These are phyloP conservation scores for Trichopria drosophilae DNA, from an alignment of 2,888 invertebrate species.

Conservation along the genomic window DNA sequence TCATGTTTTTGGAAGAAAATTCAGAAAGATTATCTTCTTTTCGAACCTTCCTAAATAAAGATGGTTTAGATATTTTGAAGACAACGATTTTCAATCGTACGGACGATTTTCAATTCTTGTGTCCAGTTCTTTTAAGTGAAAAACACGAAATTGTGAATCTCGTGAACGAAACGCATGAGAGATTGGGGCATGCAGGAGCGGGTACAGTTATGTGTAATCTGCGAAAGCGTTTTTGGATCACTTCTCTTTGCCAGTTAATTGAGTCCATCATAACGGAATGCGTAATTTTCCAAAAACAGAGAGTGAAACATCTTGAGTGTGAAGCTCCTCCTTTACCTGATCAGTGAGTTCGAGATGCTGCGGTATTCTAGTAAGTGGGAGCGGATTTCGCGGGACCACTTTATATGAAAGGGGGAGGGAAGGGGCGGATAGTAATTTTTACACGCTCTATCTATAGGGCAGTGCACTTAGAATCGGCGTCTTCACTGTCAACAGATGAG, in stretches of 20 bases:
- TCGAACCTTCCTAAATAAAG: too few relatives aligned
- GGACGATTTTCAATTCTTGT: too few relatives aligned
- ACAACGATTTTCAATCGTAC: slow-evolving; percentile 10
- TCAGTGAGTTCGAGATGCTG: slow-evolving; percentile 5
- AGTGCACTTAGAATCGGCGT: not conserved
- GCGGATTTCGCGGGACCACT: slow-evolving; percentile 46
- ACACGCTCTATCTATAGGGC: slow-evolving; percentile 50
- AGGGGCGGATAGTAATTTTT: slow-evolving; percentile 45
- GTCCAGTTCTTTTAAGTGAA: not conserved
- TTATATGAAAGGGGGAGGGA: slow-evolving; percentile 31
- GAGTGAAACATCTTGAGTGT: not conserved
- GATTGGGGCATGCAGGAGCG: too few relatives aligned
- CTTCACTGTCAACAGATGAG: slow-evolving; percentile 29
- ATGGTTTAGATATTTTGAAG: not conserved
- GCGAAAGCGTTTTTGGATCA: slow-evolving; percentile 27
- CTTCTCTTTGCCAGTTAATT: slow-evolving; percentile 22
- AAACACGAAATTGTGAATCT: not conserved
- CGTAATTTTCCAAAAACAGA: slow-evolving; percentile 5
- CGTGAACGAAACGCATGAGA: slow-evolving; percentile 8
- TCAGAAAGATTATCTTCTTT: not conserved
- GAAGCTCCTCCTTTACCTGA: too few relatives aligned
- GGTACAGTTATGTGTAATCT: too few relatives aligned
- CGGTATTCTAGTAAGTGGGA: slow-evolving; percentile 39
- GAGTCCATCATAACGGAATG: not conserved
- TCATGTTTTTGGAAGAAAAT: not conserved